A percentile compares a stretch with the other conserved stretches of the same genome.
Conservation (phyloP, 2,888 invertebrate species). For the Miltochrista miniata region DNA sequence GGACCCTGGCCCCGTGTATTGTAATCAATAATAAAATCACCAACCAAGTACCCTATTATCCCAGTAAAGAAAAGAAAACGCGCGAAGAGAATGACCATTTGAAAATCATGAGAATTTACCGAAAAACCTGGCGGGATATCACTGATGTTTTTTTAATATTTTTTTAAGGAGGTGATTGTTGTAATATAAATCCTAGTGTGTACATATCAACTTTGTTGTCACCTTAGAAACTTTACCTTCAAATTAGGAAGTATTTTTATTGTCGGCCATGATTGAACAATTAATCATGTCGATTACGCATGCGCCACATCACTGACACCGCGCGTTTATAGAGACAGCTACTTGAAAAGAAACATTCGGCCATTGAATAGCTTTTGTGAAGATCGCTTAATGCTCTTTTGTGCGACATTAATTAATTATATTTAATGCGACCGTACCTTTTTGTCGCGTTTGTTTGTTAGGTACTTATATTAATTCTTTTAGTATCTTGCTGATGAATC, state of each 20-base stretch:
- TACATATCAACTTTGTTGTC: conserved; percentile 8
- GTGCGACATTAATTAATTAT: conserved; percentile 74
- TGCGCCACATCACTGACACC: conserved; percentile 67
- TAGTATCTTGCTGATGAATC: conserved; percentile 41
- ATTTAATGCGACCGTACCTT: conserved; percentile 63
- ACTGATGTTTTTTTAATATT: too few species aligned
- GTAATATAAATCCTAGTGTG: not conserved
- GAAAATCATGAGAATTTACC: too few species aligned
- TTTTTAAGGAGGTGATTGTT: too few species aligned
- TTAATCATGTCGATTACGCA: conserved; percentile 62
- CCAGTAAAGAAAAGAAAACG: too few species aligned
- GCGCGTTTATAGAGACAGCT: conserved; percentile 63
- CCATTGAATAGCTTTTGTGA: conserved; percentile 59
- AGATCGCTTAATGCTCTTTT: conserved; percentile 55
- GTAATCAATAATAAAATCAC: too few species aligned
- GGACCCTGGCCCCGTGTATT: too few species aligned
- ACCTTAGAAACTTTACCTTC: conserved; percentile 17
- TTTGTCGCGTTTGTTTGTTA: conserved; percentile 45
- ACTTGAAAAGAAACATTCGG: conserved; percentile 63
- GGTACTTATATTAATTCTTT: conserved; percentile 30
- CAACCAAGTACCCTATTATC: too few species aligned
- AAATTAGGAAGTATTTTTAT: conserved; percentile 32
- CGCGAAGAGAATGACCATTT: too few species aligned
- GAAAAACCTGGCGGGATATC: too few species aligned
- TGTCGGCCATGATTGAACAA: conserved; percentile 49